A percentile compares a stretch with the other conserved stretches of the same genome.
Conservation (phyloP, 2,797 vertebrate species). For the Ateles fusciceps region DNA sequence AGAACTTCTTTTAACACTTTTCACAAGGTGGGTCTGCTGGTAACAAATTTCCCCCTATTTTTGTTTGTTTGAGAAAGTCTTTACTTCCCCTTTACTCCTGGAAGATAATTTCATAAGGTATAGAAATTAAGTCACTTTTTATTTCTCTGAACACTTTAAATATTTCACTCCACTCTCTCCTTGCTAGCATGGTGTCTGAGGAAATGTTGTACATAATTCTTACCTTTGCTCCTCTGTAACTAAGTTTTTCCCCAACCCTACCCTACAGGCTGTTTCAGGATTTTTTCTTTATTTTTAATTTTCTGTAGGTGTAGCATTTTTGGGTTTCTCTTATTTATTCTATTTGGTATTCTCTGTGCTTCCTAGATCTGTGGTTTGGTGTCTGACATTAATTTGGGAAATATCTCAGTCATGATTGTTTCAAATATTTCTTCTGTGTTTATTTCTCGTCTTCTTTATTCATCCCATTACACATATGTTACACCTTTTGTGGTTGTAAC, state of each 20-base stretch:
- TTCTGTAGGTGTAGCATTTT: background rate
- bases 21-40: background rate
- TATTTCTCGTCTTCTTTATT: background rate
- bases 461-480: background rate
- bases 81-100: background rate
- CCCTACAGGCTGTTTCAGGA: background rate
- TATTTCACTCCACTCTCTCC: background rate
- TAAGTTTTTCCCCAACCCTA: background rate
- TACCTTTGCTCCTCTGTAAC: background rate
- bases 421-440: background rate
- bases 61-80: background rate
- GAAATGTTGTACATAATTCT: background rate
- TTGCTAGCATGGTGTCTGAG: background rate
- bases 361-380: background rate
- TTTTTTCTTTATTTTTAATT: background rate
- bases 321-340: background rate
- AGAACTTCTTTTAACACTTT: background rate
- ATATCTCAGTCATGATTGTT: background rate
- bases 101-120: background rate
- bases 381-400: background rate
- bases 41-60: background rate
- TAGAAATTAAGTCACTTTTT: background rate
- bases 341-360: background rate
- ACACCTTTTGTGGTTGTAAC: background rate
- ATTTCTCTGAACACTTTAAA: background rate